phyloP scores from a whole-genome alignment of 2,797 vertebrate genomes.

The Lophius americanus region DNA sequence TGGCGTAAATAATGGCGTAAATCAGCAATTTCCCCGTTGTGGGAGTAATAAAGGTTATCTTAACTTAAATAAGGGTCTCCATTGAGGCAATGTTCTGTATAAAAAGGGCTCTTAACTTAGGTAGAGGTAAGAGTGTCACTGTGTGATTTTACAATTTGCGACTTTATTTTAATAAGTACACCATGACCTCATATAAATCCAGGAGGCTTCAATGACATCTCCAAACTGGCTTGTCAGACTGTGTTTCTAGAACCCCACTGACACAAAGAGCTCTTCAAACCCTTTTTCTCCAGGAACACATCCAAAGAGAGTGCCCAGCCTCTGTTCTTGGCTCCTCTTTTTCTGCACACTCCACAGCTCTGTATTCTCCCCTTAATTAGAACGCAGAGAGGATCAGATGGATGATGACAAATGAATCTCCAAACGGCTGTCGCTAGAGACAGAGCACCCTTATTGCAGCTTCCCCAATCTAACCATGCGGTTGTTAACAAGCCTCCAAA shows the following conservation, averaged over 20 bases:
- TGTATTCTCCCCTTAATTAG: conserved; percentile 64
- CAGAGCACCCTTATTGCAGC: conserved; percentile 39
- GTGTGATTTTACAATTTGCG: too few relatives aligned
- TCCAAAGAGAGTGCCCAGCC: conserved; percentile 20
- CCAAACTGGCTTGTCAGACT: conserved; percentile 33
- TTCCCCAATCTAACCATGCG: conserved; percentile 10
- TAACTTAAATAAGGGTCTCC: too few relatives aligned
- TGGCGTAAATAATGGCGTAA: too few relatives aligned
- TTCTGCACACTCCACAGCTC: conserved; percentile 8
- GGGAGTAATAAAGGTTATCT: too few relatives aligned
- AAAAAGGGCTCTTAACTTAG: too few relatives aligned
- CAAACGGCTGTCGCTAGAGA: conserved; percentile 35
- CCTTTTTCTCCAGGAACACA: conserved; percentile 39
- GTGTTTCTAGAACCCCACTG: conserved; percentile 37
- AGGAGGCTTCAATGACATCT: too few relatives aligned
- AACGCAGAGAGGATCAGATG: conserved; percentile 51
- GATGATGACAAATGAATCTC: conserved; percentile 65
- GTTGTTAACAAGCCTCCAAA: conserved; percentile 41
- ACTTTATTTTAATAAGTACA: background rate
- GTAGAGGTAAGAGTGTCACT: too few relatives aligned
- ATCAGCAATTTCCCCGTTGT: too few relatives aligned
- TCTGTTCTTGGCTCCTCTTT: conserved; percentile 34
- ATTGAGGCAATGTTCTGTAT: too few relatives aligned
- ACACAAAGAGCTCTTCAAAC: conserved; percentile 42
- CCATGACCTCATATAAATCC: background rate